Evolutionary conservation across 2,797 vertebrate species (phyloP).

Genomic region (Pelochelys cantorii): DNA sequence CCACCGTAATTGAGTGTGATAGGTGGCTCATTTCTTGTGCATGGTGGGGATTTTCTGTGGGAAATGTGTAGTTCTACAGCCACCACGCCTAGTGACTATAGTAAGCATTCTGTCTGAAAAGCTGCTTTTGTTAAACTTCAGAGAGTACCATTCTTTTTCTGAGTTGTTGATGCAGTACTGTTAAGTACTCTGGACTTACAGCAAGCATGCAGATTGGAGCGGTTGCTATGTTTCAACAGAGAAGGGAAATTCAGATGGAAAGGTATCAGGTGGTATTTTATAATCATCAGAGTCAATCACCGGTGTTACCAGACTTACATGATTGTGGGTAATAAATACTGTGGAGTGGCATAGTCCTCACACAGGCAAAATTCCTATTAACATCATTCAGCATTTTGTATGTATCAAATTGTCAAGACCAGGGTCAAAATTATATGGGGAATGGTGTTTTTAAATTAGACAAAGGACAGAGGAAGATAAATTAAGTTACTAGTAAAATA

Average conservation of each 20-base stretch:
- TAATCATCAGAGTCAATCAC: neutral
- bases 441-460: neutral
- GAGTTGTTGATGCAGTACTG: neutral
- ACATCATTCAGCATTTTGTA: neutral
- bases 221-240: neutral
- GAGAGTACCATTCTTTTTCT: neutral
- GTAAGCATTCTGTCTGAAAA: neutral
- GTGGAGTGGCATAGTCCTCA: neutral
- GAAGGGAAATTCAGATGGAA: neutral
- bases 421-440: neutral
- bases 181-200: neutral
- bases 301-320: neutral
- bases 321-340: neutral
- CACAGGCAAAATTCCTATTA: neutral
- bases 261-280: neutral
- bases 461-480: neutral
- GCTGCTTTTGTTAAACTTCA: neutral
- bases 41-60: neutral
- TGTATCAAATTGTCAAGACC: neutral
- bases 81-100: neutral
- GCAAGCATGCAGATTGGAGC: neutral
- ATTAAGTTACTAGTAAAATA: constrained; percentile 4
- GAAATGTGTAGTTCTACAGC: neutral
- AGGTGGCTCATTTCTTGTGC: neutral
- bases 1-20: neutral